These are phyloP conservation scores for Xiphophorus hellerii DNA, from an alignment of 2,113 vertebrate species.

Conservation along the genomic window DNA sequence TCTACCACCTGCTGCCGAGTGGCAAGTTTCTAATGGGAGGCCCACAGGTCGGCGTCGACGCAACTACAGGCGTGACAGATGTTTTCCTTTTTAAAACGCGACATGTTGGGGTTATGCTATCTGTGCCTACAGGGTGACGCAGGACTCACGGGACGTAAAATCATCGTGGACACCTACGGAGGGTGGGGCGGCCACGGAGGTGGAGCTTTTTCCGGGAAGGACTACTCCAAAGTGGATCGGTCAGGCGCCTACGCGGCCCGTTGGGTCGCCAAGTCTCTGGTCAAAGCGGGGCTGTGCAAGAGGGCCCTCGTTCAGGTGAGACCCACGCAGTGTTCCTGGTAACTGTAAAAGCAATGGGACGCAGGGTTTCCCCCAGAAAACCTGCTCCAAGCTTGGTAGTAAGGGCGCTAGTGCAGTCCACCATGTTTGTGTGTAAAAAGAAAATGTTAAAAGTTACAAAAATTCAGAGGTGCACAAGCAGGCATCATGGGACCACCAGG, in stretches of 20 bases:
- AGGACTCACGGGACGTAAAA: constrained; percentile 81
- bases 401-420: too few species aligned
- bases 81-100: background rate
- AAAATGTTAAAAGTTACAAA: too few species aligned
- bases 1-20: constrained; percentile 81
- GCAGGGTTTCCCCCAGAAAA: too few species aligned
- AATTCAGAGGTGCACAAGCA: too few species aligned
- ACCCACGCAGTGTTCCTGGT: background rate
- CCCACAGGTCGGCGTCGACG: constrained; percentile 64
- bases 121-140: constrained; percentile 70
- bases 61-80: background rate
- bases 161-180: constrained; percentile 82
- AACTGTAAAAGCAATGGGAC: background rate
- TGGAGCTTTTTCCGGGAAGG: constrained; percentile 82
- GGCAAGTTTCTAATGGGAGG: constrained; percentile 77
- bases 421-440: too few species aligned
- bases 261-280: constrained; percentile 82
- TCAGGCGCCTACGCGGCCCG: constrained; percentile 81
- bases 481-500: too few species aligned
- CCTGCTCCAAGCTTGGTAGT: too few species aligned
- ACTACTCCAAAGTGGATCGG: constrained; percentile 81
- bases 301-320: constrained; percentile 78
- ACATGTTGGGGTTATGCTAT: background rate
- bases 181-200: constrained; percentile 83
- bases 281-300: constrained; percentile 80